phyloP scores from a whole-genome alignment of 2,113 vertebrate genomes.

The Lathamus discolor region DNA sequence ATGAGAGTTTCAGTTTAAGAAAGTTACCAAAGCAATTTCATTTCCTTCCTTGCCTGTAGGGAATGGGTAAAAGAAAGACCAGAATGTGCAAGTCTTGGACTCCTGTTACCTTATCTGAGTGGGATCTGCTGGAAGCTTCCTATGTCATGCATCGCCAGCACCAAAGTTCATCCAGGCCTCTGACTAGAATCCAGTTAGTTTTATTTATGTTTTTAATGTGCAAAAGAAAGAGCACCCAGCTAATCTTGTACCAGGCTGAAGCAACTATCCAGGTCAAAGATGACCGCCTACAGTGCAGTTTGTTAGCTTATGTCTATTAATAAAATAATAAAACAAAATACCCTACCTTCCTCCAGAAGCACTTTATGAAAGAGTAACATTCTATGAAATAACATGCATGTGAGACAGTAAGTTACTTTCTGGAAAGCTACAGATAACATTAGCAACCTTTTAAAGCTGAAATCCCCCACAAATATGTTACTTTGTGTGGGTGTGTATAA shows the following conservation, averaged over 20 bases:
- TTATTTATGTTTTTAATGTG: neutral
- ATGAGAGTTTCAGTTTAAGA: neutral
- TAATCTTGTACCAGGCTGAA: neutral
- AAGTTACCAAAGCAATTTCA: neutral
- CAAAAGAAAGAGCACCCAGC: neutral
- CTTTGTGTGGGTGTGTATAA: neutral
- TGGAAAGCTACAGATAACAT: neutral
- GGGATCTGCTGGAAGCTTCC: neutral
- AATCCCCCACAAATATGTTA: neutral
- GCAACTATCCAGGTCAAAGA: neutral
- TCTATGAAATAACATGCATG: neutral
- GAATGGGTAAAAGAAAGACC: neutral
- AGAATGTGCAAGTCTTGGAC: neutral
- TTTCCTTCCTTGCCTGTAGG: neutral
- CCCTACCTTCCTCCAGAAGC: neutral
- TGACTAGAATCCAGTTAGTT: neutral
- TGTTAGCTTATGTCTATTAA: neutral
- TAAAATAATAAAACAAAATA: neutral
- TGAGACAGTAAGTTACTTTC: neutral
- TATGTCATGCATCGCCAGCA: neutral
- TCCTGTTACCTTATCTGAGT: neutral
- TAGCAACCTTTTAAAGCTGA: neutral
- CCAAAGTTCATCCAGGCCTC: neutral
- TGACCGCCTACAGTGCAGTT: neutral
- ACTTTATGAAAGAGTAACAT: neutral